A percentile compares a stretch with the other conserved stretches of the same genome.
Conservation (phyloP, 2,113 vertebrate genomes). For the Grammomys dolichurus region DNA sequence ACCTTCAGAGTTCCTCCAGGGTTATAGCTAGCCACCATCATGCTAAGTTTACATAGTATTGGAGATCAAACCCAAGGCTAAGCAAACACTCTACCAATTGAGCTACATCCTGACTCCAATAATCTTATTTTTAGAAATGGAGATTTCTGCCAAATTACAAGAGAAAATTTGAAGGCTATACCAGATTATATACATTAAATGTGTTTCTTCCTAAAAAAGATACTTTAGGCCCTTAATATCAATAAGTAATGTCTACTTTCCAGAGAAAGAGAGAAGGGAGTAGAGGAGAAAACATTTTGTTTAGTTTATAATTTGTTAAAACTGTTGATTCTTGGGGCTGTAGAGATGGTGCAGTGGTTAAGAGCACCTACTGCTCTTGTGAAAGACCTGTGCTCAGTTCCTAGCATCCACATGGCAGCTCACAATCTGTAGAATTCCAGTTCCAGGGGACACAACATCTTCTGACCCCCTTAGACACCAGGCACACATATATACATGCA, state of each 20-base stretch:
- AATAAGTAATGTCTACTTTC: constrained; percentile 40
- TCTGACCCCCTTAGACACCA: too few species aligned
- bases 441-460: too few species aligned
- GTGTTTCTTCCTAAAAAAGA: constrained; percentile 46
- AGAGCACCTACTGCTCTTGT: background rate
- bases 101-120: background rate
- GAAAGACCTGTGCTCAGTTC: background rate
- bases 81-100: background rate
- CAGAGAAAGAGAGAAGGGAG: background rate
- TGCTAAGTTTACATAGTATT: background rate
- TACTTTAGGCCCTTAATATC: background rate
- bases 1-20: background rate
- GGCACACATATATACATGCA: too few species aligned
- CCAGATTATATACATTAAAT: constrained; percentile 31
- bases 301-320: background rate
- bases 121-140: background rate
- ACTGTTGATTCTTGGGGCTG: background rate
- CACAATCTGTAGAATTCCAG: too few species aligned
- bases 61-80: background rate
- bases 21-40: background rate
- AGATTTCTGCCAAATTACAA: background rate
- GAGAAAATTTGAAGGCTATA: constrained; percentile 53
- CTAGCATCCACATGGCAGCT: too few species aligned
- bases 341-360: background rate
- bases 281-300: background rate